phyloP scores from a whole-genome alignment of 2,113 vertebrate genomes.

The Marmota flaviventris region DNA sequence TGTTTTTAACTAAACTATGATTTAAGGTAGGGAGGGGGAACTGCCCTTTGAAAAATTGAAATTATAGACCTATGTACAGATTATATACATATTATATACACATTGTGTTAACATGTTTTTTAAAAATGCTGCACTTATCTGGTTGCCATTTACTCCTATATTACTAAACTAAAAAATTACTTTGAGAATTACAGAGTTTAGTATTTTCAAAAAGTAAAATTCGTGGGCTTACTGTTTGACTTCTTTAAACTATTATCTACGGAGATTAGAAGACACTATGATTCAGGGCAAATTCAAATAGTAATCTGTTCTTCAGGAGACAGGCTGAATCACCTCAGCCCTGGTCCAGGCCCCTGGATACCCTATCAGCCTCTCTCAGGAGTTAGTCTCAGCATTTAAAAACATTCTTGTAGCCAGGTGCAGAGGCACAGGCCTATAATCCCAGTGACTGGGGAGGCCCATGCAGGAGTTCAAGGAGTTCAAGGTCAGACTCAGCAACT shows the following conservation, averaged over 20 bases:
- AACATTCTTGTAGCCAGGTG: background rate
- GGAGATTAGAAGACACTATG: background rate
- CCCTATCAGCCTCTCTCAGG: background rate
- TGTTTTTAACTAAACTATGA: background rate
- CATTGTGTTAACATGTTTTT: background rate
- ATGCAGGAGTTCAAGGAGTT: too few species aligned
- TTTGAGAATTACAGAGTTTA: background rate
- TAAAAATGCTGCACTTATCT: background rate
- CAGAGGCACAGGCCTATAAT: too few species aligned
- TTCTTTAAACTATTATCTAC: slow-evolving; percentile 4
- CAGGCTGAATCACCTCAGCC: background rate
- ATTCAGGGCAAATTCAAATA: background rate
- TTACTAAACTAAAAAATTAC: background rate
- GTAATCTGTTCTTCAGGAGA: background rate
- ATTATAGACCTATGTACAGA: background rate
- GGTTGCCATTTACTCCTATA: background rate
- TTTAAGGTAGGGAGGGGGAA: background rate
- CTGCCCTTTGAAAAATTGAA: background rate
- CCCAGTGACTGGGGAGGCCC: too few species aligned
- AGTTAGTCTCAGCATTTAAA: background rate
- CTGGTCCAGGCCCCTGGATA: background rate
- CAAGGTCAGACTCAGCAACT: too few species aligned
- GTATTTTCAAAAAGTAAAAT: background rate
- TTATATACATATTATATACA: background rate
- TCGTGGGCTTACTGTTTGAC: background rate